Evolutionary conservation across 2,113 vertebrate genomes (phyloP), one percentile per base, ranked within the genome.

Genomic region (Vireo altiloquus): DNA sequence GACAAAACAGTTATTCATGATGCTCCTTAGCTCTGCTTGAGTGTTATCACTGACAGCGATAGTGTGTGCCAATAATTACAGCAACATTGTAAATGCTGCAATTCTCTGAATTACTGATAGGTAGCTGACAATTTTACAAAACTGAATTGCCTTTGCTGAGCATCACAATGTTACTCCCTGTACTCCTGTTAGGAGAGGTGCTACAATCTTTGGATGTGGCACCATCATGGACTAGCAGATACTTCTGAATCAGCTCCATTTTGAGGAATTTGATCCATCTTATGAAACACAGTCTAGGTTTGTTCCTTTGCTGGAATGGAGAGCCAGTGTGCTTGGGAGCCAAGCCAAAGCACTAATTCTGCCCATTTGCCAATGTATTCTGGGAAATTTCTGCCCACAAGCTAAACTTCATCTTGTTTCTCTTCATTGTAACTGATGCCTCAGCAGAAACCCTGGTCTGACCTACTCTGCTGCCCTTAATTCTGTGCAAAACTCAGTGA

Each of bases 361-460:
- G 96, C 89, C 92, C 92, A 93, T 11, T 15, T 83, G 56, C 80
- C 85, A 94, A 44, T 72, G 95, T 90, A 91, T 96, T 96, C 87
- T 97, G 96, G 95, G 96, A 95, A 93, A 91, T 82, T 94, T 97
- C 86, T 97, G 93, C 94, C 95, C 90, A 96, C 96, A 96, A 96
- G 96, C 92, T 93, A 94, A 97, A 95, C 64, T 92, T 96, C 39
- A 14, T 65, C 60, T 86, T 92, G 39, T 90, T 97, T 97, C 93
- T 91, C 92, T 92, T 96, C 68, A 88, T 59, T 15, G 9, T 82
- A 95, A 89, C 75, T 75, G 94, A 93, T 94, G 80, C 50, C 77
- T 95, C 71, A 88, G 92, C 72, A 94, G 89, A 92, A 94, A 75
- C 24, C 27, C 49, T 72, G 50, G 54, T 66, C 90, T 94, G 89